Evolutionary conservation across 2,113 vertebrate species (phyloP).

Genomic region (Platanista minor): DNA sequence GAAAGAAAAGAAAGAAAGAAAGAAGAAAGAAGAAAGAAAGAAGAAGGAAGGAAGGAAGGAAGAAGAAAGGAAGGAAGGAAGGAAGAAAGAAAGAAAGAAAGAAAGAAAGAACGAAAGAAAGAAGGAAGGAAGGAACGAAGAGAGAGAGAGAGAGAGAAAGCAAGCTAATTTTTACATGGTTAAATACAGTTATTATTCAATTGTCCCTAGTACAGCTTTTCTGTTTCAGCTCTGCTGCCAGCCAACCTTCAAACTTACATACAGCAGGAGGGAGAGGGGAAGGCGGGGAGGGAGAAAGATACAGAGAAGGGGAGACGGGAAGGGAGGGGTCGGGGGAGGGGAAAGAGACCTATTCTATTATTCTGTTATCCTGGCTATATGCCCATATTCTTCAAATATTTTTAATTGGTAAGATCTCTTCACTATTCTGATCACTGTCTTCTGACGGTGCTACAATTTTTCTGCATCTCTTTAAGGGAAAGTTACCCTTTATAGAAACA

Average conservation of each 20-base stretch:
- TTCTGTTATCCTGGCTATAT: not conserved
- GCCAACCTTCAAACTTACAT: not conserved
- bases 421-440: not conserved
- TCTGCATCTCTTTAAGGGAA: not conserved
- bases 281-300: too few relatives aligned
- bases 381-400: not conserved
- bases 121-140: too few relatives aligned
- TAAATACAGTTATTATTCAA: not conserved
- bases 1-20: too few relatives aligned
- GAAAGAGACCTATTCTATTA: not conserved
- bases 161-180: not conserved
- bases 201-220: not conserved
- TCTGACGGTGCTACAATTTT: not conserved
- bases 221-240: not conserved
- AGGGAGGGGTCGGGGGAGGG: too few relatives aligned
- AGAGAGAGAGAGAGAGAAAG: not conserved
- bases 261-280: not conserved
- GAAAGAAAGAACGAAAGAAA: fast-evolving
- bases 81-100: not conserved
- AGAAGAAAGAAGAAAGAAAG: not conserved
- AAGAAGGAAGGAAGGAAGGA: fast-evolving
- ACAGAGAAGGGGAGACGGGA: not conserved
- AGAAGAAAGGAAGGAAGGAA: not conserved
- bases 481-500: not conserved
- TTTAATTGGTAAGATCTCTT: not conserved